Conservation (phyloP, 1,140 invertebrate genomes). For the Cecropterus lyciades region DNA sequence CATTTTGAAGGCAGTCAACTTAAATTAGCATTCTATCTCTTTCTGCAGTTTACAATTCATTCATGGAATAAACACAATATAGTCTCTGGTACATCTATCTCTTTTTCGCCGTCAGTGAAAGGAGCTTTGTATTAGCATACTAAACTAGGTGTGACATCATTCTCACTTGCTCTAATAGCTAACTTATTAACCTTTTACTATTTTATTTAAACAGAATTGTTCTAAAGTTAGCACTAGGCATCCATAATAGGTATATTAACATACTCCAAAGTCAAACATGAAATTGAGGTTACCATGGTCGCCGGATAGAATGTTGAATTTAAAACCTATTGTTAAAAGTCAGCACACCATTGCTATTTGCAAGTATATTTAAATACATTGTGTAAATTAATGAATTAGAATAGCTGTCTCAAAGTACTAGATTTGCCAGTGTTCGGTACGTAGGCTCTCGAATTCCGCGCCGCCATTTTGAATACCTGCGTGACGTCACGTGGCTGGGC, state of each 20-base stretch:
- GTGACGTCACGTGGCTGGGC: slow-evolving; percentile 78
- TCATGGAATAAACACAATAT: slow-evolving; percentile 39
- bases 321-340: neutral
- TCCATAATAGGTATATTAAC: too few relatives aligned
- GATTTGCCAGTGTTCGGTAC: slow-evolving; percentile 54
- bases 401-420: neutral
- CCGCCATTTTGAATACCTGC: slow-evolving; percentile 81
- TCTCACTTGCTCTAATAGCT: slow-evolving; percentile 30
- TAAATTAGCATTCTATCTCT: slow-evolving; percentile 34
- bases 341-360: neutral
- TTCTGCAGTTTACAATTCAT: slow-evolving; percentile 41
- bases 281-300: neutral
- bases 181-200: neutral
- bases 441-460: slow-evolving; percentile 79
- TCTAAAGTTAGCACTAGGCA: too few relatives aligned
- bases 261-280: neutral
- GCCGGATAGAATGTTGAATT: neutral
- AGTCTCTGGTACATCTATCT: slow-evolving; percentile 34
- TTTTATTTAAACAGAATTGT: too few relatives aligned
- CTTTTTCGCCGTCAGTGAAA: slow-evolving; percentile 57
- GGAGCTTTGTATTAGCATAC: slow-evolving; percentile 52
- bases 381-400: slow-evolving; percentile 7
- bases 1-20: slow-evolving; percentile 41
- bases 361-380: neutral
- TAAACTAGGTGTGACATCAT: slow-evolving; percentile 35